Conservation (phyloP, 2,113 vertebrate genomes). For the Chlamydotis undulata region DNA sequence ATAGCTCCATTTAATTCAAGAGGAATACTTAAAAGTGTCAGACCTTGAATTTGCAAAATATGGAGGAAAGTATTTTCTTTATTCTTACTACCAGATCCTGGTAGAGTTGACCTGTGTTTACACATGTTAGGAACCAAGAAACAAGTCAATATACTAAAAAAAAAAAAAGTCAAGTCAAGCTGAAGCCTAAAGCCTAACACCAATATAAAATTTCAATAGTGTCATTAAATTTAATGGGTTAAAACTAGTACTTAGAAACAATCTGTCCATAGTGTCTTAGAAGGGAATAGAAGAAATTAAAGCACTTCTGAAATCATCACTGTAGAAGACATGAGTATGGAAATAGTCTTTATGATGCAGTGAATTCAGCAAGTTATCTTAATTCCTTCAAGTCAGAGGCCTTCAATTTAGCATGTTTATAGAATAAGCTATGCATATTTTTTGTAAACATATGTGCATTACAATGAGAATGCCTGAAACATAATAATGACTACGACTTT, state of each 20-base stretch:
- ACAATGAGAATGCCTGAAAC: background rate
- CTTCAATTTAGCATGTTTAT: background rate
- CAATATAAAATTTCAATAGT: background rate
- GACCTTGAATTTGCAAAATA: background rate
- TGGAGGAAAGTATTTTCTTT: background rate
- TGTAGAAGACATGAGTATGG: background rate
- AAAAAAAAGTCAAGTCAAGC: background rate
- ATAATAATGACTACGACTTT: background rate
- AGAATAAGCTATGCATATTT: background rate
- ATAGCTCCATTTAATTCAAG: background rate
- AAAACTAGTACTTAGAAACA: background rate
- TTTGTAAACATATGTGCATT: background rate
- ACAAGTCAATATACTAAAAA: background rate
- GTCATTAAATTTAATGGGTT: background rate
- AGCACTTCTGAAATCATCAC: background rate
- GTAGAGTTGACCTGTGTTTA: background rate
- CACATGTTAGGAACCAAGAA: background rate
- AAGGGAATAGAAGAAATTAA: background rate
- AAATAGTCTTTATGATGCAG: background rate
- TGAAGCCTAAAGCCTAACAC: background rate
- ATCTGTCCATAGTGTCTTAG: background rate
- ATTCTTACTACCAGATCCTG: background rate
- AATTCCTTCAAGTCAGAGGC: background rate
- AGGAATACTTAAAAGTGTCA: background rate
- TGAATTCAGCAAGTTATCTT: background rate